Evolutionary conservation across 64 coral and sea anemone genomes (phyloP).

Genomic region (Actinia equina): DNA sequence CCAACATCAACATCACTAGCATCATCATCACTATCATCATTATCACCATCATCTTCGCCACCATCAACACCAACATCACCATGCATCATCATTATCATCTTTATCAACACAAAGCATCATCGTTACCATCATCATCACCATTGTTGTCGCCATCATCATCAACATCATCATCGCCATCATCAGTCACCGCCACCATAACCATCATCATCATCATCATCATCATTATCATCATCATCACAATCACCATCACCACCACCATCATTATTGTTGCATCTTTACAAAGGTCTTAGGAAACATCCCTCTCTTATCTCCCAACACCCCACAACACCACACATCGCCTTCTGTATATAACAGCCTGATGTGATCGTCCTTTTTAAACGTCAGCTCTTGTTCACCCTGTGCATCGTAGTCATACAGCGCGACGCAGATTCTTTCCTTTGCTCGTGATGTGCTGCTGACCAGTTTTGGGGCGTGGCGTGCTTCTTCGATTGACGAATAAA

Average conservation of each 20-base stretch:
- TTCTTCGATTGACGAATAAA: background rate
- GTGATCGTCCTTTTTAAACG: constrained; percentile 65
- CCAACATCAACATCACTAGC: too few relatives aligned
- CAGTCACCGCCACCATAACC: too few relatives aligned
- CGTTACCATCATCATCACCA: too few relatives aligned
- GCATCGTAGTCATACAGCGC: constrained; percentile 66
- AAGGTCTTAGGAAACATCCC: constrained; percentile 87
- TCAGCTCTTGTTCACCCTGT: constrained; percentile 75
- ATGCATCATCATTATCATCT: too few relatives aligned
- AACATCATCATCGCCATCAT: too few relatives aligned
- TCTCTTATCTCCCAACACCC: constrained; percentile 52
- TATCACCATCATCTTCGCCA: too few relatives aligned
- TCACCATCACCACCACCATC: background rate
- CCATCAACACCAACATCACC: too few relatives aligned
- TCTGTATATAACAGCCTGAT: constrained; percentile 55
- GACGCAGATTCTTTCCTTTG: constrained; percentile 37
- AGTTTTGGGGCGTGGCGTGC: background rate
- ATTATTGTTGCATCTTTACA: constrained; percentile 3
- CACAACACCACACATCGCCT: constrained; percentile 77
- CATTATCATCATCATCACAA: too few relatives aligned
- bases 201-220: too few relatives aligned
- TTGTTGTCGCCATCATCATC: too few relatives aligned
- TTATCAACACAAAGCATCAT: too few relatives aligned
- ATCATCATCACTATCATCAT: too few relatives aligned
- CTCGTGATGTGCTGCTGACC: background rate